A percentile compares a stretch with the other conserved stretches of the same genome.
phyloP scores from a whole-genome alignment of 2,888 invertebrate species.

The Argyresthia goedartella region DNA sequence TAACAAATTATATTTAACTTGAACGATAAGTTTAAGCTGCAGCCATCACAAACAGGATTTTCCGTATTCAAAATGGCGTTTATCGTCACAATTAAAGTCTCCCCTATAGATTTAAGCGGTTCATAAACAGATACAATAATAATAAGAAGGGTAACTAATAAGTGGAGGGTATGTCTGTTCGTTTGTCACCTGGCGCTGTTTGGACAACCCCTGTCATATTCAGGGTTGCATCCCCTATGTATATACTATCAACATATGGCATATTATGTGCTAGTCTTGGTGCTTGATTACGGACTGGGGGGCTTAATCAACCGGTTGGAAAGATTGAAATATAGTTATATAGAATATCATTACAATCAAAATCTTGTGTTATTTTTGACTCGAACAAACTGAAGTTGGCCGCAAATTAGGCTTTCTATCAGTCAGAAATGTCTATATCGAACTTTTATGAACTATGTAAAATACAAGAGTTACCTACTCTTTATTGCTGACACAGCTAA shows the following conservation, averaged over 20 bases:
- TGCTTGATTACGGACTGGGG: conserved; percentile 16
- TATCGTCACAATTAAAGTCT: conserved; percentile 57
- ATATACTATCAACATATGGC: conserved; percentile 25
- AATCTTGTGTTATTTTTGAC: too few species aligned
- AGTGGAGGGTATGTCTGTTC: conserved; percentile 40
- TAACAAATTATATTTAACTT: background rate
- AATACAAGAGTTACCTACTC: too few species aligned
- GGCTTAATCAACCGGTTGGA: conserved; percentile 28
- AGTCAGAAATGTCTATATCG: too few species aligned
- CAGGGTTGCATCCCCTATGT: conserved; percentile 55
- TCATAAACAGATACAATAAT: conserved; percentile 70
- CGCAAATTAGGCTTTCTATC: too few species aligned
- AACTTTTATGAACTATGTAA: too few species aligned
- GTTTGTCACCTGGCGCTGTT: conserved; percentile 45
- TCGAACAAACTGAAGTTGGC: too few species aligned
- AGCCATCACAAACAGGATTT: conserved; percentile 36
- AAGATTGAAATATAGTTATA: background rate
- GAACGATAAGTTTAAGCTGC: conserved; percentile 4
- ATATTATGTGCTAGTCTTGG: background rate
- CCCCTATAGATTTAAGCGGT: conserved; percentile 58
- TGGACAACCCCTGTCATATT: conserved; percentile 20
- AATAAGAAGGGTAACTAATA: conserved; percentile 43
- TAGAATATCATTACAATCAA: too few species aligned
- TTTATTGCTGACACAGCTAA: too few species aligned
- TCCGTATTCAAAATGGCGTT: conserved; percentile 61